Evolutionary conservation across 2,113 vertebrate genomes (phyloP), one percentile per base, ranked within the genome.

Genomic region (Chinchilla lanigera): DNA sequence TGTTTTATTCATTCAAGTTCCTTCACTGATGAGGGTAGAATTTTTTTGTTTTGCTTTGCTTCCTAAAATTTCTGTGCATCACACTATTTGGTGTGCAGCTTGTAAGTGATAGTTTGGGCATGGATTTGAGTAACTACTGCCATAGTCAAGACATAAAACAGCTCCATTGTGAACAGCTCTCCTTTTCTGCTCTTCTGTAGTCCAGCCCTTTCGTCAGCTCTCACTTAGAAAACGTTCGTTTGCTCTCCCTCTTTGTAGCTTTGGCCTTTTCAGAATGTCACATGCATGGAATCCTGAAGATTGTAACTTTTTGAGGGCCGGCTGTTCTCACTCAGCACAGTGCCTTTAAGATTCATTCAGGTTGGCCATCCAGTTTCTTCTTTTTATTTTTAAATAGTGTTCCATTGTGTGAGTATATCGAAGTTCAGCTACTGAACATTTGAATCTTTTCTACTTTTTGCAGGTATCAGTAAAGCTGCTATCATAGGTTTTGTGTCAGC

Each of bases 1-100:
- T 94, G 44, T 90, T 69, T 85, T 80, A 69, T 38, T 94, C 50
- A 88, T 33, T 96, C 11, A 61, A 77, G 20, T 89, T 94, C 89
- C 12, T 88, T 86, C 78, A 78, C 33, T 78, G 50, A 92, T 89
- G 26, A 89, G 50, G 75, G 44, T 28, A 83, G 52, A 92, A 58
- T 14, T 69, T 38, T 80, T 93, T 61, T 22, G 60, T 84, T 63
- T 65, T 56, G 0, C 30, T 93, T 84, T 82, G 0, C 44, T 93
- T 78, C 38, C 65, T 20, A 8, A 69, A 63, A 56, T 54, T 28
- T 86, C 11, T 71, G 44, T 92, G 30, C 10, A 85, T 44, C 60
- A 61, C 1, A 22, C 35, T 56, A 20, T 95, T 93, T 82, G 71
- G 24, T n/a, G 16, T 86, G 69, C 5, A 61, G 9, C 89, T 73